Base-by-base conservation (phyloP, 2,888 invertebrate genomes). In the Operophtera brumata region DNA sequence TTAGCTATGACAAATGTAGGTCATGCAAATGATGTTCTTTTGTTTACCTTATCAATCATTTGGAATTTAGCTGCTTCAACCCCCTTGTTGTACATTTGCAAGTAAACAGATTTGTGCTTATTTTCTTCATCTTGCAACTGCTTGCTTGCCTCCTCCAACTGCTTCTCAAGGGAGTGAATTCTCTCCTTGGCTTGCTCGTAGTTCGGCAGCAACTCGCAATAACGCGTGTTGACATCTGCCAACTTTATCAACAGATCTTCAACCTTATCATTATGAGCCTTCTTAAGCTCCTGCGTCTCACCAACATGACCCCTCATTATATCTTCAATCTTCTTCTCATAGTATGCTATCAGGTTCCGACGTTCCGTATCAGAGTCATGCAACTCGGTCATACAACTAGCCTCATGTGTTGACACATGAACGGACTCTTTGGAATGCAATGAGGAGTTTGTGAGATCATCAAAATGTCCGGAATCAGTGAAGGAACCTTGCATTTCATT, bases 391-490 rank as follows among this genome's bases (percentile, higher is more conserved):
- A 86, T 88, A 64, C 90, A 91, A 14, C 87, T 86, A 37, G 83
- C 90, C 64, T 93, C 92, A 73, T 92, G 91, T 45, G 91, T 89
- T 32, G 89, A 78, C 70, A 91, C 88, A 60, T 87, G 87, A 48
- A 91, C 91, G n/a, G 94, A 93, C 72, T 95, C 95, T 84, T 94
- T 95, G 53, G 95, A 95, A 82, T 94, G 94, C 59, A 95, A 89
- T 49, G 95, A 94, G 46, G 95, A 94, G 69, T 93, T 93, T 12
- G 93, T 93, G 67, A 94, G 89, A 84, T 96, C 96, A 78, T 96
- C 96, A 82, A 94, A 96, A 84, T 96, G 95, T 39, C 96, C 96
- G 6, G 96, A 96, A 82, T 96, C 96, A 50, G 95, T 94, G 72
- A 95, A 93, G 26, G 96, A 96, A 62, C 93, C 93, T 69, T 94